Evolutionary conservation across 2,113 vertebrate genomes (phyloP), one percentile per base, ranked within the genome.

Genomic region (Australoheros scitulus): DNA sequence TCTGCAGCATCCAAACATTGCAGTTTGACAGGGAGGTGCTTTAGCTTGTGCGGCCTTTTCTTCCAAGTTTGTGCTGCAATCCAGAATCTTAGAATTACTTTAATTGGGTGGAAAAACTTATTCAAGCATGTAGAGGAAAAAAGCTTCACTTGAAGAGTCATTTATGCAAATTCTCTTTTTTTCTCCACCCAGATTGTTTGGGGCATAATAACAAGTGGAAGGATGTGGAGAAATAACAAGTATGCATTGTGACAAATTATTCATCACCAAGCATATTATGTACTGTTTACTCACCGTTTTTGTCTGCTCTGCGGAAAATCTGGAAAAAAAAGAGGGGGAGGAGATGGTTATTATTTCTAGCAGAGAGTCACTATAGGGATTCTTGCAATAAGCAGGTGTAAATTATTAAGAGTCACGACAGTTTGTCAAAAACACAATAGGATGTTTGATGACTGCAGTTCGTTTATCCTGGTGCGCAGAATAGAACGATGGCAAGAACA

Each of bases 281-380:
- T 47, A 1, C 34, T 68, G 47, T 87, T 87, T 83, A 93, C 95
- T 92, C 80, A 96, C 95, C 95, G 3, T 96, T 96, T 94, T 96
- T 96, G 93, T 96, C 95, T 72, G 95, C 95, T 70, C 95, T 88
- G 59, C 95, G 95, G 90, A 96, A 96, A 89, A 96, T 96, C 95
- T 96, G 91, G 17, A 79, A 87, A 32, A 64, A 38, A 79, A 36
- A 36, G 57, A 86, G 18, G n/a, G n/a, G 20, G 17, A 29, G 50
- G 52, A 79, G 52, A 82, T 17, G 59, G 3, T 82, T 77, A 80
- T 83, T 83, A 77, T 24, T 77, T 84, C 14, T 2, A 72, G n/a
- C 47, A 41, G 11, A 77, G 50, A 3, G 34, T 63, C 68, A 77
- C 15, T 59, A 5, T 77, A 82, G 47, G 17, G n/a, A 34, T 38